Evolutionary conservation across 2,113 vertebrate genomes (phyloP).

Genomic region (Paramisgurnus dabryanus): DNA sequence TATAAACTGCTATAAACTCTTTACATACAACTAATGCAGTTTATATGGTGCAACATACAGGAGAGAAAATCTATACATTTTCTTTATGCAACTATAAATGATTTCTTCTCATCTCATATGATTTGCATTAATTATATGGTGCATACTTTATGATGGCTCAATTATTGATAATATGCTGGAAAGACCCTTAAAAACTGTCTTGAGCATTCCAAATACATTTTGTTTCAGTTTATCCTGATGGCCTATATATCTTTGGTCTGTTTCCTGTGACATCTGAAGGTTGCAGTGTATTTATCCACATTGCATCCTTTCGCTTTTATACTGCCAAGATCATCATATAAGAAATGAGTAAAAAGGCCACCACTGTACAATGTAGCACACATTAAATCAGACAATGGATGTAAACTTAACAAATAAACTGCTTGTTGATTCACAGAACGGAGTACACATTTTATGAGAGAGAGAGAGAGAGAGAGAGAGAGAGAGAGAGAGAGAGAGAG

Average conservation of each 20-base stretch:
- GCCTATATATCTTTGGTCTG: constrained; percentile 19
- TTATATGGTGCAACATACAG: not conserved
- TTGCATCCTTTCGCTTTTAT: constrained; percentile 33
- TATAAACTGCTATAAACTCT: not conserved
- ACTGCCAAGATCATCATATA: constrained; percentile 42
- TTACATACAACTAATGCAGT: not conserved
- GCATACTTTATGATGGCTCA: not conserved
- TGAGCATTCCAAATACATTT: constrained; percentile 38
- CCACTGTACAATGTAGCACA: constrained; percentile 53
- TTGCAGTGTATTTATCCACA: constrained; percentile 16
- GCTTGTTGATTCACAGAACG: constrained; percentile 14
- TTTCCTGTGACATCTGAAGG: constrained; percentile 26
- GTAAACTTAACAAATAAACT: constrained; percentile 40
- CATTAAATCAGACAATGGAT: constrained; percentile 24
- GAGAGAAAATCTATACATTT: not conserved
- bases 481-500: no score
- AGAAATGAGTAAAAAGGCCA: constrained; percentile 17
- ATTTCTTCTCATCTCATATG: no score
- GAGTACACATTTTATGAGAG: not conserved
- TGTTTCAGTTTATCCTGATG: not conserved
- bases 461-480: no score
- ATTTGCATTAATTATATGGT: not conserved
- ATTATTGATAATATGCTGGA: not conserved
- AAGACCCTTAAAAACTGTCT: not conserved
- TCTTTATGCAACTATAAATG: constrained; percentile 11